Evolutionary conservation across 2,888 invertebrate genomes (phyloP).

Genomic region (Ditylenchus weischeri): DNA sequence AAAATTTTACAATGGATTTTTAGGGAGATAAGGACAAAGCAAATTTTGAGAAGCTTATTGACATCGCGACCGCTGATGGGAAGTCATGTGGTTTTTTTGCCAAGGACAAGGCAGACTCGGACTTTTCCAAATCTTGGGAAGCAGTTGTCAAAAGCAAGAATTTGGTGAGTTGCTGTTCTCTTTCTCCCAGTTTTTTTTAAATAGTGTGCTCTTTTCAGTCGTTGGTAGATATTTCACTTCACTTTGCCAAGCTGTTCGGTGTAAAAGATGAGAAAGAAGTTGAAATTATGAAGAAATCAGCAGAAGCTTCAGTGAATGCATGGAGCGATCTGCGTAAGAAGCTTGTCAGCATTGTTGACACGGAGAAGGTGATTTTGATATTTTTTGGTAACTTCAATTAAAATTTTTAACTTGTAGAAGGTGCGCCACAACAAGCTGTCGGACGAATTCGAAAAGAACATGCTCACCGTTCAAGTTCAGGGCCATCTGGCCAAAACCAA

Average conservation of each 20-base stretch:
- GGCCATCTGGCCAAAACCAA: conserved; percentile 63
- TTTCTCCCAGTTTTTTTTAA: not conserved
- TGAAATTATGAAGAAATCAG: conserved; percentile 83
- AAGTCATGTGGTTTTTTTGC: conserved; percentile 78
- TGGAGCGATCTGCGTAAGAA: conserved; percentile 88
- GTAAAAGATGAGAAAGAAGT: conserved; percentile 91
- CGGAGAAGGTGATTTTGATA: conserved; percentile 68
- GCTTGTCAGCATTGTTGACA: conserved; percentile 96
- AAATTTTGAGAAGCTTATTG: conserved; percentile 72
- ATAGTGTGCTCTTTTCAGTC: conserved; percentile 9
- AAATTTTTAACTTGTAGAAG: conserved; percentile 69
- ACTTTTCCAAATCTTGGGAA: conserved; percentile 89
- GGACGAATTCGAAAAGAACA: conserved; percentile 86
- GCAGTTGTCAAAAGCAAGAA: conserved; percentile 72
- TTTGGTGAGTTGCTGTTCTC: conserved; percentile 63
- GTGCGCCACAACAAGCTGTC: conserved; percentile 90
- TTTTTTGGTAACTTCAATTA: not conserved
- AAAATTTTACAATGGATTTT: conserved; percentile 60
- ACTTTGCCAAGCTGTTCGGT: conserved; percentile 81
- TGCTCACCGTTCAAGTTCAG: conserved; percentile 95
- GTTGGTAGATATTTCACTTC: conserved; percentile 73
- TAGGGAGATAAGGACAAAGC: conserved; percentile 80
- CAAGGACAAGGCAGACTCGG: conserved; percentile 78
- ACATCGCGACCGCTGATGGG: conserved; percentile 80
- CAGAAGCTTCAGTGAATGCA: conserved; percentile 85